Base-by-base conservation (phyloP, 2,113 vertebrate genomes). In the Calypte anna region DNA sequence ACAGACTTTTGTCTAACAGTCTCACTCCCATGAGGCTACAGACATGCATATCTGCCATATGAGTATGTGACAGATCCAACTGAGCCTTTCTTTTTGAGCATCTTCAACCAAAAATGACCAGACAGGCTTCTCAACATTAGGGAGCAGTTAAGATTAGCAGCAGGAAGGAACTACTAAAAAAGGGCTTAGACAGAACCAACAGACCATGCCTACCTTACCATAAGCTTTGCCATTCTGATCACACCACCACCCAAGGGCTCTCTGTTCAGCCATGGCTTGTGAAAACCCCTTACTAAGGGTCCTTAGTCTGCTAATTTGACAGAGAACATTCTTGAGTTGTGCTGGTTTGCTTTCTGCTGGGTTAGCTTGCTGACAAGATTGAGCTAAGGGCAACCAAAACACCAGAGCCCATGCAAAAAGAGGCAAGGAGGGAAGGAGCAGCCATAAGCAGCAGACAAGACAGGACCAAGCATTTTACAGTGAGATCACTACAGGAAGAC, bases 341-440 rank as follows among this genome's bases (percentile, higher is more conserved):
- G 16, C 64, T 6, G 28, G 43, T 27, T 81, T 63, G n/a, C 15
- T 50, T 69, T n/a, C 68, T 59, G 53, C 40, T n/a, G 40, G 31
- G 14, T 51, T 14, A 28, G 21, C 59, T 40, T 16, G 23, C 62
- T 28, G 31, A 59, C 38, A 73, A 53, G 62, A 21, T 61, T 59
- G 38, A 24, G 77, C 54, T 31, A 38, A 92, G 50, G 21, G 55
- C 10, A 21, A 25, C 38, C 7, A 2, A 43, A 73, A 25, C 0
- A 7, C 44, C 50, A 80, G 43, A 75, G 17, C 16, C 50, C 40
- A 17, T 2, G 50, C n/a, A 44, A 13, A n/a, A 57, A 48, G 66
- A 25, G 16, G 25, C 53, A 38, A 0, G 0, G 14, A 24, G 55
- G 59, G 38, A 57, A 62, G 48, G 16, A 68, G 38, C 2, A 0